Conservation (phyloP, 1,140 invertebrate species). For the Cryptotermes secundus region DNA sequence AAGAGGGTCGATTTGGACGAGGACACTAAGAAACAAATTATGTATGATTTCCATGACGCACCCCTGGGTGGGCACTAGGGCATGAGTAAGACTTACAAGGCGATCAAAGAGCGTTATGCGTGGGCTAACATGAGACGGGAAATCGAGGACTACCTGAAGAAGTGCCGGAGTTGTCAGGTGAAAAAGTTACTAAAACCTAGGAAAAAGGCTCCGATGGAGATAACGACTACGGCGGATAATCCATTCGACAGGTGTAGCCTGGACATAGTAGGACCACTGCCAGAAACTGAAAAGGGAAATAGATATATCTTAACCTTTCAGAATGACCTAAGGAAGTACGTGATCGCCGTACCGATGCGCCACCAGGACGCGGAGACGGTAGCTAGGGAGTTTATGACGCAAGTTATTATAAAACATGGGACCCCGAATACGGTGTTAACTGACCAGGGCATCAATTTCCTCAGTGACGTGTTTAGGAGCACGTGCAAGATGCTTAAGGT, state of each 20-base stretch:
- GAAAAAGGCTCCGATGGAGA: not conserved
- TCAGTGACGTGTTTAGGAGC: not conserved
- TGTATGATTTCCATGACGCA: not conserved
- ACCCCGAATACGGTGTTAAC: not conserved
- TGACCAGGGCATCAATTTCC: not conserved
- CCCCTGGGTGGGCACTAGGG: not conserved
- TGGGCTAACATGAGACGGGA: not conserved
- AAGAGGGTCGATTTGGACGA: too few relatives aligned
- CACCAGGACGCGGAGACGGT: slow-evolving; percentile 31
- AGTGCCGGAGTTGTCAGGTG: not conserved
- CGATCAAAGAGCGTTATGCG: not conserved
- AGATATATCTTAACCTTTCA: slow-evolving; percentile 34
- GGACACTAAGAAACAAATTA: not conserved
- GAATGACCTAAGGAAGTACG: slow-evolving; percentile 30
- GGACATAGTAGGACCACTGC: slow-evolving; percentile 36
- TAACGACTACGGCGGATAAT: not conserved
- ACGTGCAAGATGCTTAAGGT: not conserved
- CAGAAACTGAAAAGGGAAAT: slow-evolving; percentile 32
- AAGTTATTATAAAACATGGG: slow-evolving; percentile 3
- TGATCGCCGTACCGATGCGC: slow-evolving; percentile 28
- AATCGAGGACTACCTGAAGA: not conserved
- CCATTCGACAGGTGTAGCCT: slow-evolving; percentile 16
- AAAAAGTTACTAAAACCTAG: slow-evolving; percentile 1
- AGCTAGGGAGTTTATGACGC: not conserved
- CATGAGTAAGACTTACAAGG: too few relatives aligned